phyloP scores from a whole-genome alignment of 1,140 invertebrate genomes.

The Adoxophyes honmai region DNA sequence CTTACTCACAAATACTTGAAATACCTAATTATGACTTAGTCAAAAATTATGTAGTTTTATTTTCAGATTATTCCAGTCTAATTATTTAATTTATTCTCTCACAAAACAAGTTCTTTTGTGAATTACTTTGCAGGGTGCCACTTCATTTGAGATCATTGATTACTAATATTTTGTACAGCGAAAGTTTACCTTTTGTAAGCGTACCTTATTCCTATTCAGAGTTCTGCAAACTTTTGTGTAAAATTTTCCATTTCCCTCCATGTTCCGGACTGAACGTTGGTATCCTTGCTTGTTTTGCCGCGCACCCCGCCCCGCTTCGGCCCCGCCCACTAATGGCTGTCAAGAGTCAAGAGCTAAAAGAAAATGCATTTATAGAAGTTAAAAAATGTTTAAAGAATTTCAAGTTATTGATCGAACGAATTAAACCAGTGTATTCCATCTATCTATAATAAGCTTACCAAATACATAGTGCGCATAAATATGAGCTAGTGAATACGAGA shows the following conservation, averaged over 20 bases:
- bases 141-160: no score
- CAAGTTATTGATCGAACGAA: not conserved
- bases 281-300: constrained; percentile 9
- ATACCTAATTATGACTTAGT: no score
- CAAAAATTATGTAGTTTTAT: no score
- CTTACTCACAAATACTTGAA: no score
- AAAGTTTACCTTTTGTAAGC: no score
- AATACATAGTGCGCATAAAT: not conserved
- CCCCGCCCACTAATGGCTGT: constrained; percentile 49
- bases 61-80: no score
- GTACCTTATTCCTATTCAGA: no score
- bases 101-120: no score
- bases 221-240: no score
- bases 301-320: constrained; percentile 17
- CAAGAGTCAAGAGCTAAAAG: constrained; percentile 18
- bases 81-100: no score
- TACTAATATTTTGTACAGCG: no score
- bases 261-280: not conserved
- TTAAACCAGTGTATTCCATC: not conserved
- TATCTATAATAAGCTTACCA: not conserved
- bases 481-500: constrained; percentile 2
- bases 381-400: constrained; percentile 3
- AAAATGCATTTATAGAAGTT: constrained; percentile 7
- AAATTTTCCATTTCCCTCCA: not conserved
- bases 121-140: no score